These are phyloP conservation scores for Mechanitis mazaeus DNA, from an alignment of 2,888 invertebrate species.

Conservation along the genomic window DNA sequence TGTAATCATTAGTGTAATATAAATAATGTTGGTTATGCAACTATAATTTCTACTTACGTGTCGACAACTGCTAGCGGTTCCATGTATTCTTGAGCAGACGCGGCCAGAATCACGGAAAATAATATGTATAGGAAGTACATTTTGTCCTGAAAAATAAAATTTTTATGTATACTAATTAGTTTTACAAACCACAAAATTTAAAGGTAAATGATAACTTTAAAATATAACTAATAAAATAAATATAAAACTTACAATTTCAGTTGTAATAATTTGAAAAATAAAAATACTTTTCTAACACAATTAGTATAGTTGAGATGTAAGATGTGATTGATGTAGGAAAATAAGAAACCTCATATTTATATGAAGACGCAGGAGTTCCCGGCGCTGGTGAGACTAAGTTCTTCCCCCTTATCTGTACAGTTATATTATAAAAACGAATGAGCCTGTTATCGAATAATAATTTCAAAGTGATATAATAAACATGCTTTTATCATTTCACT, in stretches of 20 bases:
- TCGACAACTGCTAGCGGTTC: constrained; percentile 1
- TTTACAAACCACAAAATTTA: no score
- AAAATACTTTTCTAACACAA: background rate
- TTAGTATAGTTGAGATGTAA: background rate
- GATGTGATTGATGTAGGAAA: background rate
- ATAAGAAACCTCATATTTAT: background rate
- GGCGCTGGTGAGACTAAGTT: background rate
- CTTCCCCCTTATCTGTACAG: background rate
- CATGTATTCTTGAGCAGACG: constrained; percentile 19
- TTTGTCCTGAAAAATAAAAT: constrained; percentile 37
- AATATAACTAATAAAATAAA: background rate
- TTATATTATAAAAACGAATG: no score
- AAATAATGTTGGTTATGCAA: background rate
- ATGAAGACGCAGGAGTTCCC: background rate
- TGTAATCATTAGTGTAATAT: background rate
- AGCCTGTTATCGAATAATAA: no score
- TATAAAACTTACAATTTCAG: background rate
- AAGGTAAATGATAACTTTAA: background rate
- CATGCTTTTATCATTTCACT: no score
- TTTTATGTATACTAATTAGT: constrained; percentile 15
- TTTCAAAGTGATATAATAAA: no score
- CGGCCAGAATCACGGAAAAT: constrained; percentile 17
- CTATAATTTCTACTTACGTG: background rate
- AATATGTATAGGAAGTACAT: constrained; percentile 24
- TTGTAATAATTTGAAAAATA: background rate